phyloP scores from a whole-genome alignment of 1,140 invertebrate genomes.

The Heterodera carotae region DNA sequence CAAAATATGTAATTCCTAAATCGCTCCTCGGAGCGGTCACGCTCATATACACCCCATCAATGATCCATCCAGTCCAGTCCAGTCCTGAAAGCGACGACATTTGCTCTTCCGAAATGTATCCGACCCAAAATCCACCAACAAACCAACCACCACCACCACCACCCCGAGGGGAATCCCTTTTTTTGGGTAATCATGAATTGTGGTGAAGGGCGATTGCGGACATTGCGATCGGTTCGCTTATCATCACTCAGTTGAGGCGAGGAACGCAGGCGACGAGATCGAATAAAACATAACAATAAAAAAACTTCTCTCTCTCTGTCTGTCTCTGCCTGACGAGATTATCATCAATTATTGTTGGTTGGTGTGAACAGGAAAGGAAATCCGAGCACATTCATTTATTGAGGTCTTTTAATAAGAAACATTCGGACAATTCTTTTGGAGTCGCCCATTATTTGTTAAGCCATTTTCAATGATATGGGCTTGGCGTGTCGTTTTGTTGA shows the following conservation, averaged over 20 bases:
- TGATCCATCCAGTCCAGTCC: not conserved
- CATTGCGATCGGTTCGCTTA: not conserved
- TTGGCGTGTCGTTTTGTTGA: not conserved
- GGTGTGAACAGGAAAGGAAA: slow-evolving; percentile 2
- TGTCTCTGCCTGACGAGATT: not conserved
- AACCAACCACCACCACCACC: not conserved
- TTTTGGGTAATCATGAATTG: not conserved
- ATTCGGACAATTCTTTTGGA: not conserved
- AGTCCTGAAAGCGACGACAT: too few relatives aligned
- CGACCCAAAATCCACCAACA: not conserved
- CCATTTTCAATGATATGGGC: not conserved
- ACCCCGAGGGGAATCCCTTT: not conserved
- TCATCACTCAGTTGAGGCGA: not conserved
- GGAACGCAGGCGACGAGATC: not conserved
- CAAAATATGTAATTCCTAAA: not conserved
- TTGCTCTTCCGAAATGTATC: not conserved
- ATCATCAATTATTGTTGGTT: not conserved
- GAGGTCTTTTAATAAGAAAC: not conserved
- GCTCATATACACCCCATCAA: not conserved
- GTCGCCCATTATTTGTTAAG: not conserved
- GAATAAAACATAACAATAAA: not conserved
- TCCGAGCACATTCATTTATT: not conserved
- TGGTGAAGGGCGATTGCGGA: not conserved
- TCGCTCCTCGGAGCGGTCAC: not conserved
- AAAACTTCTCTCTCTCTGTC: too few relatives aligned